Percentiles rank a stretch among this genome's conserved stretches.
These are phyloP conservation scores for Macrobrachium rosenbergii DNA, from an alignment of 1,140 invertebrate genomes.

Conservation along the genomic window DNA sequence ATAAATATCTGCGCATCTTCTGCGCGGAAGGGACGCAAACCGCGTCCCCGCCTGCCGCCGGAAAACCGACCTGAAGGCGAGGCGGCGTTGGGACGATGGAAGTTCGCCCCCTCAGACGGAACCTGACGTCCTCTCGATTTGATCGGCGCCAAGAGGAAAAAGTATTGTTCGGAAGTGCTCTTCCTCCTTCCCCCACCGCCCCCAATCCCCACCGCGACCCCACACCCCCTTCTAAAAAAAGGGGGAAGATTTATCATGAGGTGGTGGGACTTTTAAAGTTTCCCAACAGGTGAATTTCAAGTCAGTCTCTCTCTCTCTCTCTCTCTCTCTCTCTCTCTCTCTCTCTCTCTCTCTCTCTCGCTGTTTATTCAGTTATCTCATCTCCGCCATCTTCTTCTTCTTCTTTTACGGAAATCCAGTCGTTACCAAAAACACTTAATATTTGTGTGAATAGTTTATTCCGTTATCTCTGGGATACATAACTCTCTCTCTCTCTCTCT, in stretches of 20 bases:
- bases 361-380: neutral
- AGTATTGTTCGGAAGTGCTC: constrained; percentile 51
- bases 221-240: neutral
- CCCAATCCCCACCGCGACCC: too few relatives aligned
- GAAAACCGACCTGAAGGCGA: neutral
- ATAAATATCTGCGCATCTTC: constrained; percentile 57
- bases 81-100: neutral
- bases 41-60: neutral
- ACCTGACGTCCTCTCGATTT: neutral
- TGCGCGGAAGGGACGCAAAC: constrained; percentile 19
- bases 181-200: neutral
- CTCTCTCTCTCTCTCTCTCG: neutral
- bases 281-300: constrained; percentile 37
- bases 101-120: too few relatives aligned
- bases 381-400: neutral
- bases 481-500: neutral
- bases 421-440: too few relatives aligned
- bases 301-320: neutral
- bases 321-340: neutral
- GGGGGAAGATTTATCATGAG: constrained; percentile 19
- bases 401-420: too few relatives aligned
- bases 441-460: fast-evolving
- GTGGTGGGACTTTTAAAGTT: constrained; percentile 17
- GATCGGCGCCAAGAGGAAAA: constrained; percentile 17
- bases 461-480: neutral